phyloP scores from a whole-genome alignment of 1,140 invertebrate species.

The Schlechtendalia chinensis region DNA sequence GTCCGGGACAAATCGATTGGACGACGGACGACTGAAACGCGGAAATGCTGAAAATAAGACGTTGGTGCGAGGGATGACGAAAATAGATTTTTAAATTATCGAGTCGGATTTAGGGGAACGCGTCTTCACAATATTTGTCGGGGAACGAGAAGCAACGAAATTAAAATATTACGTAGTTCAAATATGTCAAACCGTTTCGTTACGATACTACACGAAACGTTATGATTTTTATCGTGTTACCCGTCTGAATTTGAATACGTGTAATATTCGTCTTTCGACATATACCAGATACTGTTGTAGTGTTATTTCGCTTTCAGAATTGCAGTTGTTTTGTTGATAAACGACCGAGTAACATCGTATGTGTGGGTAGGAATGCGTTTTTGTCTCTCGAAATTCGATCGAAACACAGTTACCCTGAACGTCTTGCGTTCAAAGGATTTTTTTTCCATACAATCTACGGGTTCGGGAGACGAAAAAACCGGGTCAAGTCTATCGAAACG shows the following conservation, averaged over 20 bases:
- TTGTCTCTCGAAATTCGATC: background rate
- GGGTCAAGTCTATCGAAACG: constrained; percentile 18
- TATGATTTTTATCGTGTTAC: too few species aligned
- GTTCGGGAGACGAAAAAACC: background rate
- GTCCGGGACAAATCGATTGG: background rate
- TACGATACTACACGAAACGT: too few species aligned
- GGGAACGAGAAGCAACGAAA: background rate
- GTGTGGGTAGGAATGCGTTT: background rate
- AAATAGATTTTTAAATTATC: constrained; percentile 17
- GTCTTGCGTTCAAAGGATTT: background rate
- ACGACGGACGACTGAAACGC: too few species aligned
- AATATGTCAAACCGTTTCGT: too few species aligned
- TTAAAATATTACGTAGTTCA: background rate
- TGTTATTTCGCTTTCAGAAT: too few species aligned
- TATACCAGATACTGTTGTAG: too few species aligned
- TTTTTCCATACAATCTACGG: background rate
- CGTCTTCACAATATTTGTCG: background rate
- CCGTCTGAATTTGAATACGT: too few species aligned
- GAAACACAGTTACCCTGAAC: background rate
- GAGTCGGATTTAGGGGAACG: background rate
- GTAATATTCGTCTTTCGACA: too few species aligned
- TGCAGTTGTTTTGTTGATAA: too few species aligned
- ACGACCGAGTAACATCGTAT: background rate
- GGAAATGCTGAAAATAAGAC: background rate
- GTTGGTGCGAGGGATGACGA: background rate